Base-by-base conservation (phyloP, 2,888 invertebrate species). In the Baccha elongata region DNA sequence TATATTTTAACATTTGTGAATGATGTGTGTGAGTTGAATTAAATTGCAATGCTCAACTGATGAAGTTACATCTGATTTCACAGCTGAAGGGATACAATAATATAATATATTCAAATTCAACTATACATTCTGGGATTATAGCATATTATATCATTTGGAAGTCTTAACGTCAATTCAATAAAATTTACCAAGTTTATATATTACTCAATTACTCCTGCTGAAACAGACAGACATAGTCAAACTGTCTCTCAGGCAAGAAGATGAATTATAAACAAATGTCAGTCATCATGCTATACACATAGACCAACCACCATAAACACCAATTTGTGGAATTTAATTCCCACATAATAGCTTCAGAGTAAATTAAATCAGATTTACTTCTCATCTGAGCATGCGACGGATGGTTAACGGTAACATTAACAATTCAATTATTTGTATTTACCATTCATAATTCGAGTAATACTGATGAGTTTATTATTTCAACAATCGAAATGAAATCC, bases 361-460 rank as follows among this genome's bases (percentile, higher is more conserved):
- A 53, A 75, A 68, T 68, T 69, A 75, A 62, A 44, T 52, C 23
- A 5, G 19, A 68, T 21, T 23, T 21, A n/a, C 50, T 11, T 40
- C 8, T 1, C 40, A n/a, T 42, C 21, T 35, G 23, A 23, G 15
- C 13, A 2, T 19, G 46, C n/a, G 13, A 32, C 35, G 11, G 29
- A 23, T 67, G 74, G 23, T 23, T 23, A 23, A 23, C 23, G 58
- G 10, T 29, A 35, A 37, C 75, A 69, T 8, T 32, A 32, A 32
- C 29, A 32, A 69, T 76, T 62, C 68, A 76, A 76, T 76, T 76
- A 69, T 55, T n/a, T 53, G 29, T 32, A 32, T 32, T 32, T 32
- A 32, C 29, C 40, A 69, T 62, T 55, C n/a, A 40, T 64, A 32
- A 40, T 6, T 26, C 26, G 26, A 26, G 26, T 26, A 26, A 26